Evolutionary conservation across 2,888 invertebrate species (phyloP).

Genomic region (Desoria tigrina): DNA sequence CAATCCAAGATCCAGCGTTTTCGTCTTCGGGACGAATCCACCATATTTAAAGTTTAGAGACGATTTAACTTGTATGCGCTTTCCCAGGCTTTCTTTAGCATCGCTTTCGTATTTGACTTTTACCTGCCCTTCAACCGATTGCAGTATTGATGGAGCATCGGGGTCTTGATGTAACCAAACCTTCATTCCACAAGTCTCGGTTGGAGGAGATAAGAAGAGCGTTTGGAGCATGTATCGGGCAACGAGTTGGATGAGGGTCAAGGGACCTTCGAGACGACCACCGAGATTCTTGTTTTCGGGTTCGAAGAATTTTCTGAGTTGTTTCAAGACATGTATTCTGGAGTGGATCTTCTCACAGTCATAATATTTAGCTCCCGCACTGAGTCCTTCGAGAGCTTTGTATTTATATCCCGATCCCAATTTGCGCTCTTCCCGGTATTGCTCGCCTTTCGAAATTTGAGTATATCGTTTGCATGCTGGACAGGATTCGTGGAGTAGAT

Average conservation of each 20-base stretch:
- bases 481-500: constrained; percentile 49
- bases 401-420: constrained; percentile 49
- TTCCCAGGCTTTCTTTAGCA: constrained; percentile 48
- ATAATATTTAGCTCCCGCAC: constrained; percentile 49
- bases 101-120: constrained; percentile 45
- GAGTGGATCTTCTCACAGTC: constrained; percentile 52
- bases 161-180: constrained; percentile 49
- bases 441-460: constrained; percentile 49
- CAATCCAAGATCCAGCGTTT: constrained; percentile 42
- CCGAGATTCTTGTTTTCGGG: constrained; percentile 51
- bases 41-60: constrained; percentile 46
- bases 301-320: constrained; percentile 50
- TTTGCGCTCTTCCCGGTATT: constrained; percentile 46
- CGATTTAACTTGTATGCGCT: constrained; percentile 44
- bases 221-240: constrained; percentile 46
- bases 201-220: constrained; percentile 50
- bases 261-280: constrained; percentile 40
- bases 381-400: constrained; percentile 50
- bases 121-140: constrained; percentile 49
- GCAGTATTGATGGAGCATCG: constrained; percentile 41
- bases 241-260: constrained; percentile 47
- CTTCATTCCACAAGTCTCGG: constrained; percentile 52
- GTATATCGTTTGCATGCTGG: constrained; percentile 40
- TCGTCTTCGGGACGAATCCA: constrained; percentile 48
- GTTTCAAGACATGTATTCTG: constrained; percentile 43